Evolutionary conservation across 2,113 vertebrate species (phyloP).

Genomic region (Seriola dumerili): DNA sequence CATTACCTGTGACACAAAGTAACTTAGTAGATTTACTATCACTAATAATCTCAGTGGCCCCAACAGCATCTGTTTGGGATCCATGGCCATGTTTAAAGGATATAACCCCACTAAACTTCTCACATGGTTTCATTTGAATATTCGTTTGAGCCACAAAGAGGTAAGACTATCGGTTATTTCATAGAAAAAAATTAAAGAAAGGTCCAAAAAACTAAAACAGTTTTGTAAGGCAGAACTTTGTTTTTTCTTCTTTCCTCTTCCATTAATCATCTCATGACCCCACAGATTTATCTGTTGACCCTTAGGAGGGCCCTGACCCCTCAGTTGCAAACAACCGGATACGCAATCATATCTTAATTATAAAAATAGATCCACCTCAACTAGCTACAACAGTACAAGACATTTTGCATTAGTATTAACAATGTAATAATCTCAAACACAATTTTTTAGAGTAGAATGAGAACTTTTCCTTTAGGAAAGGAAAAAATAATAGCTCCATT

Average conservation of each 20-base stretch:
- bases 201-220: not conserved
- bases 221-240: not conserved
- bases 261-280: constrained; percentile 16
- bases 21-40: not conserved
- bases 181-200: constrained; percentile 14
- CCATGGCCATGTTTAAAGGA: not conserved
- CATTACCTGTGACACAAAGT: not conserved
- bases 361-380: not conserved
- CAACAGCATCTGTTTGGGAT: not conserved
- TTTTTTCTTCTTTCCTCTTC: not conserved
- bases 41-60: not conserved
- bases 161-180: not conserved
- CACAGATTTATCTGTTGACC: constrained; percentile 5
- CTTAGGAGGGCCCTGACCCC: not conserved
- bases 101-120: not conserved
- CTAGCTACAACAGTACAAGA: not conserved
- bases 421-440: not conserved
- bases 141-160: not conserved
- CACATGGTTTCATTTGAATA: constrained; percentile 29
- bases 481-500: not conserved
- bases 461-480: not conserved
- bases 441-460: not conserved
- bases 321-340: not conserved
- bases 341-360: not conserved
- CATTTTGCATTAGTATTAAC: not conserved